Conservation (phyloP, 1,140 invertebrate species). For the Phocides pigmalion region DNA sequence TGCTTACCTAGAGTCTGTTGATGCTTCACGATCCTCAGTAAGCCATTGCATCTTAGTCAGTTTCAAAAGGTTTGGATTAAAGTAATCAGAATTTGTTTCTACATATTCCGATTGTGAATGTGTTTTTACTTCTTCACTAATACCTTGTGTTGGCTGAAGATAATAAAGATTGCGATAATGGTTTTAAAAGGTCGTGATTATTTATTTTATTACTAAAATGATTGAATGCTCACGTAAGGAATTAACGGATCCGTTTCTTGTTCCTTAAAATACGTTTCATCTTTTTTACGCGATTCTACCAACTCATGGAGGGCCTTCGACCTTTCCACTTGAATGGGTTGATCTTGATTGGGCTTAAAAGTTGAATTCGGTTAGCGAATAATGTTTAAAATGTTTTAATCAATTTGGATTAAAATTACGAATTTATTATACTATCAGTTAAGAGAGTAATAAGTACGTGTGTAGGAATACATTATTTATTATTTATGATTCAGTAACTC, state of each 20-base stretch:
- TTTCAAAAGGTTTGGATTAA: slow-evolving; percentile 62
- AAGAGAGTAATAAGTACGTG: too few relatives aligned
- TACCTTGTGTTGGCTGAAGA: slow-evolving; percentile 6
- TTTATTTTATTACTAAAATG: neutral
- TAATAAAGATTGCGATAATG: neutral
- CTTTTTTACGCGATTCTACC: slow-evolving; percentile 49
- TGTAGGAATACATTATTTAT: too few relatives aligned
- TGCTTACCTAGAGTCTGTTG: slow-evolving; percentile 64
- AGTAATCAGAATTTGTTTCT: slow-evolving; percentile 28
- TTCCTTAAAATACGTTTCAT: slow-evolving; percentile 27
- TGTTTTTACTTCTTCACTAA: slow-evolving; percentile 17
- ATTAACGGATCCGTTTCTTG: slow-evolving; percentile 37
- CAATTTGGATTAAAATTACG: too few relatives aligned
- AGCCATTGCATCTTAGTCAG: slow-evolving; percentile 78
- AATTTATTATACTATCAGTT: too few relatives aligned
- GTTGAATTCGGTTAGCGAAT: neutral
- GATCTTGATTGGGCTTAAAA: slow-evolving; percentile 47
- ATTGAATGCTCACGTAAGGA: slow-evolving; percentile 41
- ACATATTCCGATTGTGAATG: slow-evolving; percentile 34
- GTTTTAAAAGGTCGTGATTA: too few relatives aligned
- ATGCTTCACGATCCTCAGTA: slow-evolving; percentile 54
- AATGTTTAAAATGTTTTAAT: too few relatives aligned
- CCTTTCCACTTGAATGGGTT: slow-evolving; percentile 61
- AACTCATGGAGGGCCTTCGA: slow-evolving; percentile 67
- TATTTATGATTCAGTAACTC: too few relatives aligned